phyloP scores from a whole-genome alignment of 2,797 vertebrate genomes.

The Chrysocyon brachyurus region DNA sequence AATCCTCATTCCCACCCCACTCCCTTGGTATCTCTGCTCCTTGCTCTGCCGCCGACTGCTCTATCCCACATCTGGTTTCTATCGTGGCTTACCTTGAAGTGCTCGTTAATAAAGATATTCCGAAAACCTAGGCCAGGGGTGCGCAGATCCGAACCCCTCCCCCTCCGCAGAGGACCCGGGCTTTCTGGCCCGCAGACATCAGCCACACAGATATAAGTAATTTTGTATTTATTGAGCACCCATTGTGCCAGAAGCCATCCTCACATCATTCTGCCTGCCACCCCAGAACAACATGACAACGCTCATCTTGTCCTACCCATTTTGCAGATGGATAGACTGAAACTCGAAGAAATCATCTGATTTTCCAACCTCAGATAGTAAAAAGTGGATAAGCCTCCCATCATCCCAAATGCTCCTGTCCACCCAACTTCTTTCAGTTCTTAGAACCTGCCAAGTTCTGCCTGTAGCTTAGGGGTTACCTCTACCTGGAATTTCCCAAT shows the following conservation, averaged over 20 bases:
- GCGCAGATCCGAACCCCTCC: constrained; percentile 66
- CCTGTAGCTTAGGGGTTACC: no score
- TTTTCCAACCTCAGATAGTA: background rate
- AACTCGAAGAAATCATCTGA: background rate
- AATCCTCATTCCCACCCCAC: constrained; percentile 57
- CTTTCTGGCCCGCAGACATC: background rate
- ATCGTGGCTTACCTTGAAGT: constrained; percentile 90
- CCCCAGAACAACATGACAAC: background rate
- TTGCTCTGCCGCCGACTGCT: constrained; percentile 71
- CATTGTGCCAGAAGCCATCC: background rate
- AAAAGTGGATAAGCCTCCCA: background rate
- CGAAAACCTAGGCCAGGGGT: constrained; percentile 77
- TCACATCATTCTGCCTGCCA: background rate
- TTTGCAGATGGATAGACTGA: constrained; percentile 53
- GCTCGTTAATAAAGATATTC: constrained; percentile 90
- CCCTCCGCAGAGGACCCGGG: background rate
- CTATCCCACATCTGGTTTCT: constrained; percentile 89
- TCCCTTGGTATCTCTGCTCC: constrained; percentile 81
- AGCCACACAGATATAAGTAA: background rate
- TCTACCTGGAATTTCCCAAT: background rate
- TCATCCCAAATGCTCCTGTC: background rate
- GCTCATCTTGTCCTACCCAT: background rate
- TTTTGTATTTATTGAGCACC: background rate
- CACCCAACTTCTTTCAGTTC: background rate
- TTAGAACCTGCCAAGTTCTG: background rate